Base-by-base conservation (phyloP, 2,113 vertebrate genomes). In the Perca schrenkii region DNA sequence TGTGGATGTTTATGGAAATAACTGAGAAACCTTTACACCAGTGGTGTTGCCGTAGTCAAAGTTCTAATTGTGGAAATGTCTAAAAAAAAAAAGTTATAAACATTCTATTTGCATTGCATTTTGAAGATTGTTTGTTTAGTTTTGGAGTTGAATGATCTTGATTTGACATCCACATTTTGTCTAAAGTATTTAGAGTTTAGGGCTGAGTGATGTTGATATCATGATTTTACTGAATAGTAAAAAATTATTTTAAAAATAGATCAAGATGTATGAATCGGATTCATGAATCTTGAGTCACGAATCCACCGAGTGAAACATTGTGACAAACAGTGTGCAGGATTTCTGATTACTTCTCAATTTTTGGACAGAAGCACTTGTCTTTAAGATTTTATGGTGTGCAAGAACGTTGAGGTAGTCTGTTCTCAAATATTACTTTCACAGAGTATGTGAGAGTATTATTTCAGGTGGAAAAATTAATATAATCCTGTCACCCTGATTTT, bases 1-100 rank as follows among this genome's bases (percentile, higher is more conserved):
- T 56, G 83, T 83, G 84, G 61, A 73, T 86, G 64, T 88, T 89
- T 84, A 71, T 80, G 58, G 53, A 54, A 89, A 70, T n/a, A 74
- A 56, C 31, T 79, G 54, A 63, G 31, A 11, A 31, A 31, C 16
- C 10, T 19, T 68, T 66, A 53, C 36, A 13, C 40, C 50, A n/a
- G 17, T 12, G 25, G 63, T 10, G n/a, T 43, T 47, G 2, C 25
- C 46, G 11, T 19, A 43, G 47, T 58, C 14, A 11, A 31, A 16
- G 60, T 61, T 65, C 17, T 49, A 68, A 8, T 25, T 70, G 36
- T 83, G 54, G 1, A 54, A 82, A 71, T 66, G 22, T 50, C 28
- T 77, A 54, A 67, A 78, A 62, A 54, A 67, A 78, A 62, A 72
- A 40, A 72, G 54, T 61, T 34, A 2, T 31, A 17, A 13, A n/a